Evolutionary conservation across 23 tunicate species (phyloP).

Genomic region (Styela clava): DNA sequence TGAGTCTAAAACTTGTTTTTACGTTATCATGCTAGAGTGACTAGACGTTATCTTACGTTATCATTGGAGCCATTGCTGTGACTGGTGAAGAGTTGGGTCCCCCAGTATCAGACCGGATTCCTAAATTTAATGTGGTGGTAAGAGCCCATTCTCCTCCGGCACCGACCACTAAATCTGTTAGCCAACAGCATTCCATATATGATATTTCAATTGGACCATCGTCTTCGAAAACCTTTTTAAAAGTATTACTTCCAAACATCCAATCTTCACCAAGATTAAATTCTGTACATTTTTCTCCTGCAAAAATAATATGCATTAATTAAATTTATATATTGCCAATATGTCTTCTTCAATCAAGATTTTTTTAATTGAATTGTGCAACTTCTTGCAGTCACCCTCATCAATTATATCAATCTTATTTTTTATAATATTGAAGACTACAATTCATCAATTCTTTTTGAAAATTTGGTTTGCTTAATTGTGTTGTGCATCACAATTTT

Average conservation of each 20-base stretch:
- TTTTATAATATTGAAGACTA: no score
- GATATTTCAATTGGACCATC: conserved; percentile 44
- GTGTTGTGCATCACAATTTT: no score
- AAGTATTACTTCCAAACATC: conserved; percentile 32
- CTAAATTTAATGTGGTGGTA: conserved; percentile 32
- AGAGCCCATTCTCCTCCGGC: conserved; percentile 44
- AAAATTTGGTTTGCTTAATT: no score
- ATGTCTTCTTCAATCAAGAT: no score
- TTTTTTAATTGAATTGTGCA: no score
- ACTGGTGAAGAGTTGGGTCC: conserved; percentile 46
- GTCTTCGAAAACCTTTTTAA: conserved; percentile 28
- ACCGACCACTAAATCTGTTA: conserved; percentile 19
- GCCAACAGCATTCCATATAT: conserved; percentile 57
- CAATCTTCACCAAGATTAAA: conserved; percentile 36
- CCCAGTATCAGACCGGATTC: conserved; percentile 38
- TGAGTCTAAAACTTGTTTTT: no score
- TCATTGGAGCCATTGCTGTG: conserved; percentile 35
- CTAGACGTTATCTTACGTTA: conserved; percentile 55
- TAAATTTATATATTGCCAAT: no score
- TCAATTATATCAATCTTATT: no score
- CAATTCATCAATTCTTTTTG: no score
- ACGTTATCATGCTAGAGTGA: no score
- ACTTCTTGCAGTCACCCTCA: no score
- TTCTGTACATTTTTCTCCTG: conserved; percentile 39
- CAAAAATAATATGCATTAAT: background rate